Base-by-base conservation (phyloP, 2,113 vertebrate species). In the Emydura subglobosa region DNA sequence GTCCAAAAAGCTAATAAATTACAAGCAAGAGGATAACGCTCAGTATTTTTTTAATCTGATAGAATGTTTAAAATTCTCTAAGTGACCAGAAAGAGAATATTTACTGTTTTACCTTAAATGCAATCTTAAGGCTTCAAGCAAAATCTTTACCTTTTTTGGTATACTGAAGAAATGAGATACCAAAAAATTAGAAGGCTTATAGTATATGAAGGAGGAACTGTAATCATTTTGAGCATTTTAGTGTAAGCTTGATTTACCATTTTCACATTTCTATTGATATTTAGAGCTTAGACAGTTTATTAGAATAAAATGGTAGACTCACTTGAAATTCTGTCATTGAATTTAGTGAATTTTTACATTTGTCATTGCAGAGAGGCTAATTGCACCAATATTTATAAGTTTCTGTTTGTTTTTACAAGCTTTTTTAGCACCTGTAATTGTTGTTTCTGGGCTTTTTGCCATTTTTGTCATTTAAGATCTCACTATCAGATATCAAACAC, bases 361-460 rank as follows among this genome's bases (percentile, higher is more conserved):
- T 93, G 25, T 88, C 50, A 2, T 89, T 92, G 47, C 57, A 87
- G 87, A 95, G 17, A 42, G 31, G 24, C 29, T 16, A 92, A 31
- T 95, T 95, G 79, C 74, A 86, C 83, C 83, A 93, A 65, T 95
- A 95, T 96, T 96, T 96, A 39, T 87, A 95, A 97, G 87, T 95
- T 91, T 59, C 65, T 95, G 83, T 79, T n/a, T 94, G 86, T 85
- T 96, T 94, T 91, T 91, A 90, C 86, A 91, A 92, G 91, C 88
- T 81, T 74, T 6, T 92, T 96, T 95, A 87, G 85, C 74, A 87
- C 79, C 92, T 13, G 0, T 90, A 89, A 93, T 54, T 95, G 57
- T 68, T n/a, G 65, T 83, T 95, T 93, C 96, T 96, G 95, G 94
- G 93, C 94, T 96, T 91, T 94, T 83, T 76, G 94, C 96, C 96